These are phyloP conservation scores for Megalonaias nervosa DNA, from an alignment of 1,140 invertebrate species.

Conservation along the genomic window DNA sequence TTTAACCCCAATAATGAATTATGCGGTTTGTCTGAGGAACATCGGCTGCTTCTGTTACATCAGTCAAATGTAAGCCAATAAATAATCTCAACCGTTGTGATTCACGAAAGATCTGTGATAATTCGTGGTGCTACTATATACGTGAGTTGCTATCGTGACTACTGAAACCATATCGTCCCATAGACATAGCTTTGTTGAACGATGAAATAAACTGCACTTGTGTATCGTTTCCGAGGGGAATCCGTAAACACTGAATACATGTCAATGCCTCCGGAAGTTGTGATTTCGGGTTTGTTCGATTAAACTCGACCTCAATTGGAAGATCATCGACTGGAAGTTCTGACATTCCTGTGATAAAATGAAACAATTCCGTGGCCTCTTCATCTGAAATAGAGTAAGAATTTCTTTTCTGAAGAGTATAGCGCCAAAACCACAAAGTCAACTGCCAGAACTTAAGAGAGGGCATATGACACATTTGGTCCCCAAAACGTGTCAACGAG, in stretches of 20 bases:
- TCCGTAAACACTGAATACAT: slow-evolving; percentile 37
- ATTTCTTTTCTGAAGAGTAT: too few relatives aligned
- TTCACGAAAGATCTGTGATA: too few relatives aligned
- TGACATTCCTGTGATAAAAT: slow-evolving; percentile 47
- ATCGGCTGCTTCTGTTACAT: too few relatives aligned
- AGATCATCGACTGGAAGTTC: slow-evolving; percentile 40
- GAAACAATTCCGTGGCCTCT: slow-evolving; percentile 42
- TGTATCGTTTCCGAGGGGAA: slow-evolving; percentile 46
- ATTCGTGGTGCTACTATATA: too few relatives aligned
- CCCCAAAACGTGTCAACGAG: too few relatives aligned
- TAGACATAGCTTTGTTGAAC: slow-evolving; percentile 40
- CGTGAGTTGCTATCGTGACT: neutral
- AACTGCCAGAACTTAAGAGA: too few relatives aligned
- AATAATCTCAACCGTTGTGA: too few relatives aligned
- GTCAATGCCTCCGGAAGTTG: slow-evolving; percentile 43
- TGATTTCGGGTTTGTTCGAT: slow-evolving; percentile 23
- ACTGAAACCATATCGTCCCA: slow-evolving; percentile 31
- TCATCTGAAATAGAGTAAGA: slow-evolving; percentile 29
- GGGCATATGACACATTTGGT: too few relatives aligned
- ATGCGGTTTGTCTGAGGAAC: too few relatives aligned
- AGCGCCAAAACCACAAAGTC: too few relatives aligned
- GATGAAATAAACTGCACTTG: slow-evolving; percentile 40
- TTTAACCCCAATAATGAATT: too few relatives aligned
- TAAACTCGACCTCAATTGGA: slow-evolving; percentile 41
- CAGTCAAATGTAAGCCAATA: too few relatives aligned